A percentile compares a stretch with the other conserved stretches of the same genome.
Evolutionary conservation across 1,140 invertebrate genomes (phyloP).

Genomic region (Muscidifurax raptorellus): DNA sequence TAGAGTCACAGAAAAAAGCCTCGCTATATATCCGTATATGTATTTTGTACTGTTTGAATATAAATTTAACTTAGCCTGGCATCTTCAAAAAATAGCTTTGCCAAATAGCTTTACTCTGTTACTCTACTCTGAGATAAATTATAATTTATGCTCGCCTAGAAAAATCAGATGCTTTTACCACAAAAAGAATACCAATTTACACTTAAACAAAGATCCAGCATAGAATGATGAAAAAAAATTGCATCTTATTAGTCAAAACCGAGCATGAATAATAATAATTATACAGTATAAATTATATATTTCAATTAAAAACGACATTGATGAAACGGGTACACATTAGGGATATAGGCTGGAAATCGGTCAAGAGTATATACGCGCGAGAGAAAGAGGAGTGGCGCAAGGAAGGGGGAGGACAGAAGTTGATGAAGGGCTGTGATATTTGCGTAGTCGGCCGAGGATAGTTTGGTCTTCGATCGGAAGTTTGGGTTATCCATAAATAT

Average conservation of each 20-base stretch:
- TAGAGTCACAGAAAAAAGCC: neutral
- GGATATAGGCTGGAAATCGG: neutral
- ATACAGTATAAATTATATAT: slow-evolving; percentile 29
- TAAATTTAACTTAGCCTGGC: neutral
- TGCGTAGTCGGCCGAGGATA: neutral
- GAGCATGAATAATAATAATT: neutral
- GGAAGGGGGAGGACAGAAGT: neutral
- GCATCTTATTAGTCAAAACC: slow-evolving; percentile 28
- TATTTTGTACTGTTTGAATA: neutral
- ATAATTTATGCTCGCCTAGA: neutral
- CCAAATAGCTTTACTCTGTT: neutral
- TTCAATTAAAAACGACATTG: slow-evolving; percentile 32
- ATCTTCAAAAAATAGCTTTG: neutral
- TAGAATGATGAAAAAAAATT: neutral
- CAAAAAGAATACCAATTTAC: neutral
- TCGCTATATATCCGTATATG: neutral
- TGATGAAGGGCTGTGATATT: neutral
- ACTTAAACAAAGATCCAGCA: neutral
- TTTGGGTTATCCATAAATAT: neutral
- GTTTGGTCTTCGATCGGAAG: slow-evolving; percentile 39
- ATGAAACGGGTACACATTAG: neutral
- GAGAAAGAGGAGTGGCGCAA: neutral
- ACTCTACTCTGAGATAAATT: slow-evolving; percentile 27
- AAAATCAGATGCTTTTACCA: slow-evolving; percentile 24
- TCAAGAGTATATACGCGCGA: neutral